These are phyloP conservation scores for Pachyrhynchus sulphureomaculatus DNA, from an alignment of 1,140 invertebrate genomes.

Conservation along the genomic window DNA sequence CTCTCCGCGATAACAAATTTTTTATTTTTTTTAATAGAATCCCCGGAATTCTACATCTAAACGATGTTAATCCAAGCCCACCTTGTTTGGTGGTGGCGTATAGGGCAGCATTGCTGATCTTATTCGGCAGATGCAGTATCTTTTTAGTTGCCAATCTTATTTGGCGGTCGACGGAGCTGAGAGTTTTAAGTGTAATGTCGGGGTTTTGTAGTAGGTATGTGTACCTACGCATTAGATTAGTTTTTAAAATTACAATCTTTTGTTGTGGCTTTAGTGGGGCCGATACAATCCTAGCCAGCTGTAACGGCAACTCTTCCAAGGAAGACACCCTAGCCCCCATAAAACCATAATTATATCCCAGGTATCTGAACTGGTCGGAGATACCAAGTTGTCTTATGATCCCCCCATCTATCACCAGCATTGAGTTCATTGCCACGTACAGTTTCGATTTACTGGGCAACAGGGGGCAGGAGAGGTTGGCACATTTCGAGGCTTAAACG, in stretches of 20 bases:
- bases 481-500: neutral
- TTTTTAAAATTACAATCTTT: conserved; percentile 22
- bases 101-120: conserved; percentile 2
- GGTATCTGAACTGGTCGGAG: conserved; percentile 1
- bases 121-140: conserved; percentile 16
- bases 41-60: neutral
- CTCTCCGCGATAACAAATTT: too few relatives aligned
- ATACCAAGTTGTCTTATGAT: neutral
- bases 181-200: neutral
- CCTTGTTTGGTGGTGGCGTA: conserved; percentile 17
- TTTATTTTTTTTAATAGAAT: neutral
- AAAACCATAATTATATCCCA: neutral
- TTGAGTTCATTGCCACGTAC: neutral
- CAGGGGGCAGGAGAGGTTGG: too few relatives aligned
- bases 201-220: conserved; percentile 12
- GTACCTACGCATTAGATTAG: conserved; percentile 8
- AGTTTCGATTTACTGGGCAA: neutral
- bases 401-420: neutral
- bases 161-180: conserved; percentile 12
- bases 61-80: conserved; percentile 10
- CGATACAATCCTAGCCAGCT: neutral
- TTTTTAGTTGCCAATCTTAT: conserved; percentile 8
- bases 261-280: conserved; percentile 29
- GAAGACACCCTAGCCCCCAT: neutral
- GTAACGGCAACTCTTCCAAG: neutral